These are phyloP conservation scores for Formica exsecta DNA, from an alignment of 1,140 invertebrate genomes.

Conservation along the genomic window DNA sequence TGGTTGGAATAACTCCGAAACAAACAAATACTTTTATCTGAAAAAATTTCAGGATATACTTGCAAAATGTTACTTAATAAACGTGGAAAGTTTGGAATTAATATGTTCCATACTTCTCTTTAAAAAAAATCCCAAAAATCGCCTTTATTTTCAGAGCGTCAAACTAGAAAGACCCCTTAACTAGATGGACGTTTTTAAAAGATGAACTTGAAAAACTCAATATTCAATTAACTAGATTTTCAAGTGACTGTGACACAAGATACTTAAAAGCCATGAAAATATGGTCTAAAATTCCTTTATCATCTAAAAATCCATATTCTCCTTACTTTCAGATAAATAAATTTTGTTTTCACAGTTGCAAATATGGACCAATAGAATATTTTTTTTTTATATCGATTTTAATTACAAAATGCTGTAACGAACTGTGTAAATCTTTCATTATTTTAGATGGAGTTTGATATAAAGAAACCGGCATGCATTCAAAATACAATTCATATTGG, in stretches of 20 bases:
- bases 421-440: not conserved
- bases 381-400: no score
- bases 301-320: conserved; percentile 4
- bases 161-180: not conserved
- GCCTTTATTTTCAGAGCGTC: no score
- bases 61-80: no score
- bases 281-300: conserved; percentile 17
- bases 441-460: not conserved
- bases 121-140: no score
- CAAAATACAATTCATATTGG: conserved; percentile 4
- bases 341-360: not conserved
- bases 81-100: no score
- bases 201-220: conserved; percentile 17
- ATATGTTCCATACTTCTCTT: no score
- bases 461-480: not conserved
- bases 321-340: conserved; percentile 12
- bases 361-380: not conserved
- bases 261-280: conserved; percentile 12
- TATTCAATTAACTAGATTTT: conserved; percentile 9
- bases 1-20: no score
- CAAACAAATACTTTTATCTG: no score
- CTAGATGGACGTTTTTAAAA: conserved; percentile 7
- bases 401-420: not conserved
- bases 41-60: no score
- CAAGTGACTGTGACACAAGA: conserved; percentile 1